Percentiles rank a stretch among this genome's conserved stretches.
These are phyloP conservation scores for Oikopleura vanhoeffeni DNA, from an alignment of 23 tunicate species.

Conservation along the genomic window DNA sequence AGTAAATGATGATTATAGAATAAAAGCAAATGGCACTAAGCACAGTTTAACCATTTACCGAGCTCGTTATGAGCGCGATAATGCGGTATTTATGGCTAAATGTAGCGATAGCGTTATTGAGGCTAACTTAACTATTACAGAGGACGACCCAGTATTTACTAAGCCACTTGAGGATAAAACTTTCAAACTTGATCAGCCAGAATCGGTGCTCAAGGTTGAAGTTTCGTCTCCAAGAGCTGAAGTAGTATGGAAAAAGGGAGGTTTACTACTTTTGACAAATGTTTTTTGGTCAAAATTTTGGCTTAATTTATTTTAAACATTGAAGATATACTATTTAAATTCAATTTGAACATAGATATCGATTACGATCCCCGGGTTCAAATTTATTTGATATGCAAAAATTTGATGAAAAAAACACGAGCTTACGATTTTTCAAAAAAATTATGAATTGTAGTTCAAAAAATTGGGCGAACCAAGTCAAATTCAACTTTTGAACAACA, in stretches of 20 bases:
- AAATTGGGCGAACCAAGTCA: no score
- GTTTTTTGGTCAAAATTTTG: no score
- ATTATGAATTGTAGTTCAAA: no score
- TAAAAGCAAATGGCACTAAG: not conserved
- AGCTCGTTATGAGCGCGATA: not conserved
- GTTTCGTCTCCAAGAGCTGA: not conserved
- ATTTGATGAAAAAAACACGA: no score
- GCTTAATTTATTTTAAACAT: no score
- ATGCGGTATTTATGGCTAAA: not conserved
- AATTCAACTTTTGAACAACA: no score
- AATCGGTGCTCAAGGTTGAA: not conserved
- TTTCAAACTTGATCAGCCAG: not conserved
- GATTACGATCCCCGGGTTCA: no score
- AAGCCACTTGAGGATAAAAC: not conserved
- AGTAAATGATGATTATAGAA: not conserved
- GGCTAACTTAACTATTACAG: constrained; percentile 27
- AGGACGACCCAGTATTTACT: not conserved
- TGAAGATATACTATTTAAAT: no score
- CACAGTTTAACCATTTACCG: not conserved
- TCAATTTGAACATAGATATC: no score
- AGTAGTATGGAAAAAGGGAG: not conserved
- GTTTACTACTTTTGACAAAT: no score
- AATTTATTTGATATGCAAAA: no score
- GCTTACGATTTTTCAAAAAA: no score
- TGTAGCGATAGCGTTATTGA: constrained; percentile 20